Conservation (phyloP, 23 tunicate genomes). For the Corella eumyota region DNA sequence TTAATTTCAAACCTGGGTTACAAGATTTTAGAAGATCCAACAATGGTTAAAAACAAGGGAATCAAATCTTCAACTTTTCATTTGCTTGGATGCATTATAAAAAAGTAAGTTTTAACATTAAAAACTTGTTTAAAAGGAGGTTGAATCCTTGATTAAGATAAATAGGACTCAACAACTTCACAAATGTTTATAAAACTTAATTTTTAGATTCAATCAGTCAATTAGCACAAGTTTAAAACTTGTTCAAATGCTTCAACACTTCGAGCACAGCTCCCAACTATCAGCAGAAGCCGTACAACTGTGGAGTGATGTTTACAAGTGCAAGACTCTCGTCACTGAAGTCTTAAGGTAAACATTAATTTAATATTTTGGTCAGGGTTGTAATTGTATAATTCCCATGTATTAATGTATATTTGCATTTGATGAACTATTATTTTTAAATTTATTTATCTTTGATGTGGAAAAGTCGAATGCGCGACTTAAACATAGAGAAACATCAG, state of each 20-base stretch:
- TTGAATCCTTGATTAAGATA: too few relatives aligned
- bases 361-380: neutral
- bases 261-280: constrained; percentile 47
- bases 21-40: constrained; percentile 59
- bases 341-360: constrained; percentile 19
- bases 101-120: constrained; percentile 38
- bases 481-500: too few relatives aligned
- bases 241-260: constrained; percentile 76
- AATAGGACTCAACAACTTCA: neutral
- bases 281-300: constrained; percentile 64
- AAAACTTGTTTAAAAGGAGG: neutral
- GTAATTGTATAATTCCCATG: neutral
- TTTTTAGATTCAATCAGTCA: constrained; percentile 47
- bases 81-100: constrained; percentile 62
- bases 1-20: constrained; percentile 52
- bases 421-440: neutral
- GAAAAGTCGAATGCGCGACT: too few relatives aligned
- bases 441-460: too few relatives aligned
- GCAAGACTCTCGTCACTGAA: constrained; percentile 55
- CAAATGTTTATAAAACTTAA: neutral
- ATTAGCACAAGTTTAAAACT: constrained; percentile 55
- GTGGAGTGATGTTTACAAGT: constrained; percentile 62
- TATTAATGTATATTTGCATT: neutral
- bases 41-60: constrained; percentile 28
- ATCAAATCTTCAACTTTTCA: constrained; percentile 48